Evolutionary conservation across 2,888 invertebrate species (phyloP).

Genomic region (Lasioglossum lativentre): DNA sequence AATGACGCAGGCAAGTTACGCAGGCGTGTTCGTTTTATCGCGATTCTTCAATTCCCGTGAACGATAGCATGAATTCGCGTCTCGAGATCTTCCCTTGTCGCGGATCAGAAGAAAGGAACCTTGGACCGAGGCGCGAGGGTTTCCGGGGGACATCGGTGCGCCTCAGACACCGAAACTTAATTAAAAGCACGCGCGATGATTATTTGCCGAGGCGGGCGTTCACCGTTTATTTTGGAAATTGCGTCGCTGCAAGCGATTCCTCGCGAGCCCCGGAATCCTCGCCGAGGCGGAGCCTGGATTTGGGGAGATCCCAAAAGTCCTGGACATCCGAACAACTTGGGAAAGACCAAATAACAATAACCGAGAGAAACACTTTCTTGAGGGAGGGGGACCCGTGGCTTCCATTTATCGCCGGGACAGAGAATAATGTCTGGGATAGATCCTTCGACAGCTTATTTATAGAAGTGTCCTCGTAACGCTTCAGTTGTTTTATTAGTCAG

Average conservation of each 20-base stretch:
- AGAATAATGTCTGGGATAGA: constrained; percentile 29
- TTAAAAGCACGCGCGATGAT: constrained; percentile 84
- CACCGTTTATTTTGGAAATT: constrained; percentile 83
- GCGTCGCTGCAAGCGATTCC: constrained; percentile 72
- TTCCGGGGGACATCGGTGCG: constrained; percentile 58
- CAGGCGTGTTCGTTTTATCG: background rate
- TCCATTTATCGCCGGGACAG: constrained; percentile 33
- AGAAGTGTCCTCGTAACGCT: background rate
- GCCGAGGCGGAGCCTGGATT: background rate
- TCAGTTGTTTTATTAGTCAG: background rate
- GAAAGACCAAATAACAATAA: constrained; percentile 51
- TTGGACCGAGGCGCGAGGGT: constrained; percentile 62
- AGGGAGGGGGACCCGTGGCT: background rate
- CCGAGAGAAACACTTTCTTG: constrained; percentile 29
- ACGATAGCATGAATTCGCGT: background rate
- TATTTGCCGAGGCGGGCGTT: constrained; percentile 80
- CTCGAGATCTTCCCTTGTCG: constrained; percentile 1
- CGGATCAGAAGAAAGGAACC: constrained; percentile 74
- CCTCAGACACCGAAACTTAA: constrained; percentile 82
- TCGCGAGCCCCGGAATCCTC: constrained; percentile 46
- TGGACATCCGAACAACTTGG: constrained; percentile 27
- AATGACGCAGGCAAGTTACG: background rate
- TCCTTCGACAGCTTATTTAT: constrained; percentile 1
- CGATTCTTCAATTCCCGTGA: background rate
- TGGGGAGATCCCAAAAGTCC: constrained; percentile 26